phyloP scores from a whole-genome alignment of 1,140 invertebrate genomes.

The Spodoptera frugiperda region DNA sequence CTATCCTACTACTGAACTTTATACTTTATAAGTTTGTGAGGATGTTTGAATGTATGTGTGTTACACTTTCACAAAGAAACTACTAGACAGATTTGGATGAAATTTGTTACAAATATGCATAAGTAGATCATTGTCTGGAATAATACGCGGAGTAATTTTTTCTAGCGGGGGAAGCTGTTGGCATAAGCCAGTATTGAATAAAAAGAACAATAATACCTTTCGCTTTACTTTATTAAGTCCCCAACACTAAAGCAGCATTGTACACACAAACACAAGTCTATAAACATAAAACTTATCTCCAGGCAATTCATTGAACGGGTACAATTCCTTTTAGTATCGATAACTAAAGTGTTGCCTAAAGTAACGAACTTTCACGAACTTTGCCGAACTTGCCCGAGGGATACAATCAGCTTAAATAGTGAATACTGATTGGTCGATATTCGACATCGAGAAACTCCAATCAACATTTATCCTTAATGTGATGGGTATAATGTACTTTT shows the following conservation, averaged over 20 bases:
- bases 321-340: constrained; percentile 38
- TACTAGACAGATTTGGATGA: too few relatives aligned
- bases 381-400: constrained; percentile 29
- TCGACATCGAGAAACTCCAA: neutral
- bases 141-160: too few relatives aligned
- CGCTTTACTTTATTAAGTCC: neutral
- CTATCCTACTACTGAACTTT: too few relatives aligned
- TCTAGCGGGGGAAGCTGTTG: too few relatives aligned
- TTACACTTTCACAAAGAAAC: too few relatives aligned
- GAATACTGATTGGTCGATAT: constrained; percentile 47
- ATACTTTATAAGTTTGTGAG: too few relatives aligned
- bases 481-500: neutral
- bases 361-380: constrained; percentile 44
- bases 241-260: neutral
- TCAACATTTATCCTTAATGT: neutral
- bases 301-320: constrained; percentile 1
- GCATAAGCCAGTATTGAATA: too few relatives aligned
- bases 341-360: constrained; percentile 25
- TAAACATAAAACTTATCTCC: constrained; percentile 8
- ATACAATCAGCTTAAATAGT: constrained; percentile 52
- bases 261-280: neutral
- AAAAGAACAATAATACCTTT: neutral
- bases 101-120: too few relatives aligned
- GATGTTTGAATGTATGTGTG: too few relatives aligned
- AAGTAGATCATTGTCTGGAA: too few relatives aligned